phyloP scores from a whole-genome alignment of 2,888 invertebrate genomes.

The Epinotia nisella region DNA sequence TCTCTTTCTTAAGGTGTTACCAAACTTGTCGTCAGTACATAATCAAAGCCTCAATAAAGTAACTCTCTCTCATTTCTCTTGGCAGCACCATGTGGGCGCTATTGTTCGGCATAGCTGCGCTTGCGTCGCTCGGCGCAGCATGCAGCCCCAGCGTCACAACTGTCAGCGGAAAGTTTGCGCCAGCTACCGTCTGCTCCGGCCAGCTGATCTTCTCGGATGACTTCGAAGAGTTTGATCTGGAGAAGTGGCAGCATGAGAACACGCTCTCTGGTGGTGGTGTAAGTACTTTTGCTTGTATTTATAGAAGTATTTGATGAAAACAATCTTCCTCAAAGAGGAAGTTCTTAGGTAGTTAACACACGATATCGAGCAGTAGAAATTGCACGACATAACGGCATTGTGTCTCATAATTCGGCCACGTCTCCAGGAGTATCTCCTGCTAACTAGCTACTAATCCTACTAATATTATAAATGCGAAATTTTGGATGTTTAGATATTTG shows the following conservation, averaged over 20 bases:
- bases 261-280: slow-evolving; percentile 87
- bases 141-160: slow-evolving; percentile 78
- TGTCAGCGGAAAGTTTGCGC: slow-evolving; percentile 81
- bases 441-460: too few relatives aligned
- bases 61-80: too few relatives aligned
- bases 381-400: too few relatives aligned
- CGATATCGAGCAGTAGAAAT: too few relatives aligned
- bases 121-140: slow-evolving; percentile 61
- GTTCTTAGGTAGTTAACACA: not conserved
- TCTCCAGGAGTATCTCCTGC: too few relatives aligned
- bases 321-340: not conserved
- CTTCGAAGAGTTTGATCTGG: slow-evolving; percentile 84
- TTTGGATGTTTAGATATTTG: too few relatives aligned
- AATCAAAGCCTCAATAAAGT: too few relatives aligned
- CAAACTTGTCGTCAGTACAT: too few relatives aligned
- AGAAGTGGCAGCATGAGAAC: slow-evolving; percentile 87
- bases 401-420: too few relatives aligned
- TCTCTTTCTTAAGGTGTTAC: too few relatives aligned
- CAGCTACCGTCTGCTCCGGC: slow-evolving; percentile 80
- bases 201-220: slow-evolving; percentile 86
- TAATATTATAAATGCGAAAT: too few relatives aligned
- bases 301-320: not conserved
- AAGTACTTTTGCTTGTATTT: slow-evolving; percentile 57
- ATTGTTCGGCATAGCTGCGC: slow-evolving; percentile 58
- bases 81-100: slow-evolving; percentile 66